A percentile compares a stretch with the other conserved stretches of the same genome.
Evolutionary conservation across 30 jellyfish, hydroid and myxozoan genomes (phyloP).

Genomic region (Pseudorhiza aurosa): DNA sequence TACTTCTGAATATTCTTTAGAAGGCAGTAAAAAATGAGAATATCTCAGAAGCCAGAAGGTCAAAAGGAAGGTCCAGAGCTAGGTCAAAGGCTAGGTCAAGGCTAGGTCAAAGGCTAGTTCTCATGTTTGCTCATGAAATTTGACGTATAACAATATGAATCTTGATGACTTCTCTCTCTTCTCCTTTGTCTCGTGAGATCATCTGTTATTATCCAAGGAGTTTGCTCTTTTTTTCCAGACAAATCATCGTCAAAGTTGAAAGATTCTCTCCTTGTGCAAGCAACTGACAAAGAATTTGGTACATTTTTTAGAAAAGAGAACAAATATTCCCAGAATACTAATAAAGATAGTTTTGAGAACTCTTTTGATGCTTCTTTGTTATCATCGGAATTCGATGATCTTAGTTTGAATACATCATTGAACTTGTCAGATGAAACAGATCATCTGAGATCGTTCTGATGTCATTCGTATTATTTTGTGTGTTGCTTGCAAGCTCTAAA

Average conservation of each 20-base stretch:
- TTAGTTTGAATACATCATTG: conserved; percentile 36
- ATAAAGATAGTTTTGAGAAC: not conserved
- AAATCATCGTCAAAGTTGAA: not conserved
- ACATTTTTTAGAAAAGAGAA: not conserved
- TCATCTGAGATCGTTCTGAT: not conserved
- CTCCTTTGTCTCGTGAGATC: not conserved
- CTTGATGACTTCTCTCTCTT: no score
- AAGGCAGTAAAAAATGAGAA: no score
- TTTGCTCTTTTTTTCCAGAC: not conserved
- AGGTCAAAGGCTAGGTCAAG: no score
- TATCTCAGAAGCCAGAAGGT: no score
- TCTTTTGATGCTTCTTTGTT: conserved; percentile 2
- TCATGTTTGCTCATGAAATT: no score
- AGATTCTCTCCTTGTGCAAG: not conserved
- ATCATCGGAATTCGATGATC: conserved; percentile 34
- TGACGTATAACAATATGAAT: no score
- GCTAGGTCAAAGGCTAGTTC: no score
- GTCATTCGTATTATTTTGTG: no score
- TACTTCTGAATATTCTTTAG: no score
- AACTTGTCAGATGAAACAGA: conserved; percentile 44
- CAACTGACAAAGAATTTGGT: not conserved
- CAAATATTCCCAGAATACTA: not conserved
- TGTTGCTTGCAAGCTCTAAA: no score
- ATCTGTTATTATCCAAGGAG: no score
- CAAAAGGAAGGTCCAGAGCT: no score